Evolutionary conservation across 2,113 vertebrate species (phyloP), one percentile per base, ranked within the genome.

Genomic region (Chloebia gouldiae): DNA sequence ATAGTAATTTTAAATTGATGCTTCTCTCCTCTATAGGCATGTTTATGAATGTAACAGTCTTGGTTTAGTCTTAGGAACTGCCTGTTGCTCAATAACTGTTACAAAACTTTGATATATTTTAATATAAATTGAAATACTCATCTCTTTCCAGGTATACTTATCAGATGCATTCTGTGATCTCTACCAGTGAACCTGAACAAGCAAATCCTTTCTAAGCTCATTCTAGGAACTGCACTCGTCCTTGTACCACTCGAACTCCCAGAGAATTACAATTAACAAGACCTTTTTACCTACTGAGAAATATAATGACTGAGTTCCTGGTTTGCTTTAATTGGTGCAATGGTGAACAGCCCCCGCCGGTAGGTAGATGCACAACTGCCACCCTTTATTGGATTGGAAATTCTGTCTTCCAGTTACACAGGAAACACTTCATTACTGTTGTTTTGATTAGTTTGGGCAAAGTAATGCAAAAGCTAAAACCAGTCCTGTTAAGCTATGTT

Each of bases 261-360:
- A 39, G 44, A 87, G 49, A 79, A 79, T 53, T 84, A 14, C 35
- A 3, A 28, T 22, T 72, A 86, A 61, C 65, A 49, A 76, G 92
- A 66, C 60, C 40, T 73, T 86, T 50, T 40, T 39, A 54, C 18
- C 50, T 69, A 6, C 81, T 54, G 81, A 76, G 81, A 66, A 72
- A 94, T 63, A 98, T 49, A 96, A 99, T 99, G 99, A 99, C 98
- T 53, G 99, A 99, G 95, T 97, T 98, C 88, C 89, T 97, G 69
- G 94, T 98, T 82, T 98, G 97, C 84, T 97, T 98, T 72, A 97
- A 95, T 5, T 98, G 97, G 94, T 98, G 97, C 79, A 97, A 94
- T 69, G 98, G 98, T 83, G 99, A 99, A 92, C 98, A 99, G 96
- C 98, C 99, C 27, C 98, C 99, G 54, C 98, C 98, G 72, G 99